Evolutionary conservation across 2,888 invertebrate genomes (phyloP).

Genomic region (Geotrupes spiniger): DNA sequence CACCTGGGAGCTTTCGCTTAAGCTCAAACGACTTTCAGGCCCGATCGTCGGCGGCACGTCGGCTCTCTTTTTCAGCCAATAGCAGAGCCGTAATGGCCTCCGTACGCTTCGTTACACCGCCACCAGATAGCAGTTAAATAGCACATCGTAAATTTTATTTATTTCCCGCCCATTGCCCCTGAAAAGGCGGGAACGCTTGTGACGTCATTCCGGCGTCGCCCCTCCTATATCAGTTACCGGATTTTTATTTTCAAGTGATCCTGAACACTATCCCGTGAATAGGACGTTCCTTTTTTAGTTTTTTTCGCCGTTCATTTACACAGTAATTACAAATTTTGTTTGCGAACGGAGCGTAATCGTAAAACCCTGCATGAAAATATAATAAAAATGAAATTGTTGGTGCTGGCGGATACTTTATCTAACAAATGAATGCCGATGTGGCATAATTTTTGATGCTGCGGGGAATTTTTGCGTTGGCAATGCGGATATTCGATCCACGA

Average conservation of each 20-base stretch:
- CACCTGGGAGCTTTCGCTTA: constrained; percentile 23
- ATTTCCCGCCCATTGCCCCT: constrained; percentile 60
- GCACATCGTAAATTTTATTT: constrained; percentile 54
- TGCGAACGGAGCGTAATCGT: neutral
- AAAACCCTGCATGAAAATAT: neutral
- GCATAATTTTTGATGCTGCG: no score
- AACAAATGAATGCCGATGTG: no score
- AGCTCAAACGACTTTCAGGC: neutral
- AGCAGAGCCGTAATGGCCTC: constrained; percentile 60
- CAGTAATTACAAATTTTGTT: constrained; percentile 6
- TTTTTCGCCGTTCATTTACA: constrained; percentile 1
- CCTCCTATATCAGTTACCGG: constrained; percentile 35
- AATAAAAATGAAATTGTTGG: no score
- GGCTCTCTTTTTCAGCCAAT: constrained; percentile 52
- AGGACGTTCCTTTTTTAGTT: constrained; percentile 1
- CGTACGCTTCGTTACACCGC: constrained; percentile 52
- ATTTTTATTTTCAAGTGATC: constrained; percentile 18
- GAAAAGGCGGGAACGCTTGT: constrained; percentile 55
- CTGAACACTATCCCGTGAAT: constrained; percentile 11
- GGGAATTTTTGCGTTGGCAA: no score
- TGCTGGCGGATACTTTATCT: no score
- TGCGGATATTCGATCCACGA: no score
- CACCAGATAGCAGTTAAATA: constrained; percentile 58
- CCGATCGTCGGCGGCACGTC: constrained; percentile 8
- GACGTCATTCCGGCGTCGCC: constrained; percentile 47